These are phyloP conservation scores for Eristalis pertinax DNA, from an alignment of 2,888 invertebrate genomes.

Conservation along the genomic window DNA sequence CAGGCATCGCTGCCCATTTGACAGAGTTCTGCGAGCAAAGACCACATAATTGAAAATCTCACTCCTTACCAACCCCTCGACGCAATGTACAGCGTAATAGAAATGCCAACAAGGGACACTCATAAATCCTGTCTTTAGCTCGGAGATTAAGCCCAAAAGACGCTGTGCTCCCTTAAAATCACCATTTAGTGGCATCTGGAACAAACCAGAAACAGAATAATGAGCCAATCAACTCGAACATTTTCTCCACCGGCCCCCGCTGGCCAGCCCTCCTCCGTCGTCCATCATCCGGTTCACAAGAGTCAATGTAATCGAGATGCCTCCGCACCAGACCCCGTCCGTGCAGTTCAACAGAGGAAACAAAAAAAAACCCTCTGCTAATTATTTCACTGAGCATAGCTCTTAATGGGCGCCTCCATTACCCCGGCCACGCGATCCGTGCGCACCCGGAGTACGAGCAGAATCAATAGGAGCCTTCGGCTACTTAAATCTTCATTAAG, in stretches of 20 bases:
- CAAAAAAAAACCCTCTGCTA: conserved; percentile 42
- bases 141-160: not conserved
- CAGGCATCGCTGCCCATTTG: not conserved
- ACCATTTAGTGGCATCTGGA: conserved; percentile 6
- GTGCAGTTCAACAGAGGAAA: conserved; percentile 17
- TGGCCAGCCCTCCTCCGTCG: not conserved
- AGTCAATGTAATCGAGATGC: conserved; percentile 42
- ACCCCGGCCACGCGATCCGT: conserved; percentile 2
- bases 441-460: not conserved
- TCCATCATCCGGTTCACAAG: conserved; percentile 17
- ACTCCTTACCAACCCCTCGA: not conserved
- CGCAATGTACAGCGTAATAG: not conserved
- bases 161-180: not conserved
- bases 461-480: conserved; percentile 59
- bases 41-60: not conserved
- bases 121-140: not conserved
- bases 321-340: not conserved
- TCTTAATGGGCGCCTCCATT: conserved; percentile 35
- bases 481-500: conserved; percentile 70
- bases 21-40: not conserved
- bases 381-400: conserved; percentile 47
- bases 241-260: not conserved
- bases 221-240: conserved; percentile 2
- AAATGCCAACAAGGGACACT: not conserved
- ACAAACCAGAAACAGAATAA: not conserved